Percentiles rank a stretch among this genome's conserved stretches.
Evolutionary conservation across 2,797 vertebrate species (phyloP).

Genomic region (Sebastes matsubarae): DNA sequence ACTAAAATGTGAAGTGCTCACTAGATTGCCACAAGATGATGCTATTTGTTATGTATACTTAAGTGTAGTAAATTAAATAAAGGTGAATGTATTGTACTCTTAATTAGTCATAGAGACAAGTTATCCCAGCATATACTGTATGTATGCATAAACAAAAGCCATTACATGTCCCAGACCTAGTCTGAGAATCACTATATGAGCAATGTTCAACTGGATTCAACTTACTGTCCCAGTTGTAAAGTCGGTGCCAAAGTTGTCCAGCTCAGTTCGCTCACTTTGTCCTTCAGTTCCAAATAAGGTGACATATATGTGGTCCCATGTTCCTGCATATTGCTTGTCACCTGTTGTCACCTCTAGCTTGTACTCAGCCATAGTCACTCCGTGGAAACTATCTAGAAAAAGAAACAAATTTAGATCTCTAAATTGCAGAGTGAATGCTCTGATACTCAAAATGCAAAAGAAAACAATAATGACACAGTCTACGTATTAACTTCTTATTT

Average conservation of each 20-base stretch:
- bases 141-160: neutral
- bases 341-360: slow-evolving; percentile 61
- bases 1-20: neutral
- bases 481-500: too few species aligned
- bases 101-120: too few species aligned
- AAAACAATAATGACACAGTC: too few species aligned
- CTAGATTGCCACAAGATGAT: neutral
- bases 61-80: too few species aligned
- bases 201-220: neutral
- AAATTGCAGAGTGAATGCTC: neutral
- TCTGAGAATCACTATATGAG: neutral
- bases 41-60: neutral
- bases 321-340: slow-evolving; percentile 40
- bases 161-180: neutral
- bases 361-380: slow-evolving; percentile 60
- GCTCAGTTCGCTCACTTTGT: slow-evolving; percentile 38
- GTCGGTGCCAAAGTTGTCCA: slow-evolving; percentile 51
- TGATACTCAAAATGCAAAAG: too few species aligned
- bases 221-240: slow-evolving; percentile 49
- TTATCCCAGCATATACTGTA: too few species aligned
- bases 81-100: too few species aligned
- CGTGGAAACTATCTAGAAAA: neutral
- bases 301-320: slow-evolving; percentile 51
- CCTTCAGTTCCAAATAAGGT: slow-evolving; percentile 57
- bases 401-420: neutral